Conservation (phyloP, 2,888 invertebrate genomes). For the Athalia cordata region DNA sequence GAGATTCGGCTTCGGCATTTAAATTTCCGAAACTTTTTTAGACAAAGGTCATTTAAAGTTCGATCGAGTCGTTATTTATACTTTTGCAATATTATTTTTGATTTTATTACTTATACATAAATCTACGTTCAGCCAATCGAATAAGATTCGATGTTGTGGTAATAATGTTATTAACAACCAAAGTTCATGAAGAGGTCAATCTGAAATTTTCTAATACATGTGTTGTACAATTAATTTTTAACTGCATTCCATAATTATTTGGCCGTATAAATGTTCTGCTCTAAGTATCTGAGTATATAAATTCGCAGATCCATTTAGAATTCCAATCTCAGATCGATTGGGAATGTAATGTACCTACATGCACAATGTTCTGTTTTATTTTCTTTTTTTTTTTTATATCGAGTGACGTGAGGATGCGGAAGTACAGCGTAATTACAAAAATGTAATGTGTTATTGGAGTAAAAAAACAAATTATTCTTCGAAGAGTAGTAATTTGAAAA, state of each 20-base stretch:
- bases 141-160: too few relatives aligned
- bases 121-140: too few relatives aligned
- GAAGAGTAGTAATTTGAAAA: too few relatives aligned
- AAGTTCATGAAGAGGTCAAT: neutral
- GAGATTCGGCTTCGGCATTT: neutral
- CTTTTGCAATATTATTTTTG: conserved; percentile 9
- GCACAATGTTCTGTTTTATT: too few relatives aligned
- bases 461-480: too few relatives aligned
- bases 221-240: neutral
- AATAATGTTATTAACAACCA: too few relatives aligned
- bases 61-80: neutral
- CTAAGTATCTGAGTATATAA: neutral
- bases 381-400: too few relatives aligned
- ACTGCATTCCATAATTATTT: neutral
- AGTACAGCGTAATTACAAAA: too few relatives aligned
- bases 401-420: too few relatives aligned
- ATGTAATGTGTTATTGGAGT: too few relatives aligned
- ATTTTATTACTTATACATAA: neutral
- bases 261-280: conserved; percentile 20
- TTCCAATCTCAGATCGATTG: neutral
- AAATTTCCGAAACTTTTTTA: neutral
- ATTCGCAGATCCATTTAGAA: neutral
- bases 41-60: conserved; percentile 18
- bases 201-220: neutral
- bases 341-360: too few relatives aligned